Evolutionary conservation across 1,140 invertebrate genomes (phyloP), one percentile per base, ranked within the genome.

Genomic region (Holotrichia oblita): DNA sequence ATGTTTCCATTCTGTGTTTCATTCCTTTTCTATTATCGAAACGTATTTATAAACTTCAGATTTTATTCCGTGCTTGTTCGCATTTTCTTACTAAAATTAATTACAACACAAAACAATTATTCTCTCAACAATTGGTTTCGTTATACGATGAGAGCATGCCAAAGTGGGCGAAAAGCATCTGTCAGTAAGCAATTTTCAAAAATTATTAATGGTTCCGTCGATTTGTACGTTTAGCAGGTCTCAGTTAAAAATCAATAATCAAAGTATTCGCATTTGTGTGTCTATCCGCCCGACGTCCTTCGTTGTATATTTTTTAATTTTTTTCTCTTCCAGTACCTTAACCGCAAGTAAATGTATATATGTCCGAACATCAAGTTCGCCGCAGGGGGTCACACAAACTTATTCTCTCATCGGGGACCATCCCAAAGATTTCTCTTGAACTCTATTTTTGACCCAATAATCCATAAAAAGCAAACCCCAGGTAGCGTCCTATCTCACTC

Each of bases 361-460:
- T 78, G 24, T 72, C 20, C 7, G 77, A 59, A 59, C 59, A 78
- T 69, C 77, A 78, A 22, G 34, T 78, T 78, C 59, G 10, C 77
- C 24, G 14, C 61, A 61, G 77, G 77, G 77, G 59, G 55, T 20
- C 69, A 40, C 41, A 41, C 27, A 42, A 69, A 44, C 69, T 61
- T 10, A 42, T 61, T 78, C 75, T 44, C 14, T 41, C 27, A 69
- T 73, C 59, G 20, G 6, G 12, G 40, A n/a, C 61, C 40, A 72
- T 72, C 69, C 69, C 77, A 61, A 34, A 22, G 40, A 40, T 34
- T 69, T 69, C 14, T 14, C 10, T 24, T 24, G 59, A 72, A 78
- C 77, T 59, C 40, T 44, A 14, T 78, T 78, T 78, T 78, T 78
- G 77, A 78, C 77, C 77, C 77, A 78, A 78, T 78, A 78, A 78